A percentile compares a stretch with the other conserved stretches of the same genome.
phyloP scores from a whole-genome alignment of 2,888 invertebrate species.

The Ormia ochracea region DNA sequence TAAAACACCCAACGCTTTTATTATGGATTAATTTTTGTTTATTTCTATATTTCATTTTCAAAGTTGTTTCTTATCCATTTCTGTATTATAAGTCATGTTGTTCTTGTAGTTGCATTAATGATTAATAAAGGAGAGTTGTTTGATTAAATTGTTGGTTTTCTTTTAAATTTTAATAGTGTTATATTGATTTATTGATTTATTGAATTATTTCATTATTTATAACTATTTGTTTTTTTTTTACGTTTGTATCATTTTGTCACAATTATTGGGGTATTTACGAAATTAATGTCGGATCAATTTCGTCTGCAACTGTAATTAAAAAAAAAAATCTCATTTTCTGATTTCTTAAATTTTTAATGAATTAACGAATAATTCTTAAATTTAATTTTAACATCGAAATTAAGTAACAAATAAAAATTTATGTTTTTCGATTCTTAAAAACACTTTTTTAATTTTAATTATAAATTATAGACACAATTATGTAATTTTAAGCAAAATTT shows the following conservation, averaged over 20 bases:
- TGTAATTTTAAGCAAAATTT: constrained; percentile 16
- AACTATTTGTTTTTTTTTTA: constrained; percentile 41
- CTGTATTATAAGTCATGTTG: constrained; percentile 2
- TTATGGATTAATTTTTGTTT: constrained; percentile 73
- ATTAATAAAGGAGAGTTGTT: constrained; percentile 57
- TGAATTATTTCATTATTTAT: constrained; percentile 46
- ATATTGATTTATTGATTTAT: constrained; percentile 44
- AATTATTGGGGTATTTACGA: constrained; percentile 12
- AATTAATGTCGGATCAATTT: constrained; percentile 21
- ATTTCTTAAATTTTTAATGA: background rate
- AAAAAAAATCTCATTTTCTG: background rate
- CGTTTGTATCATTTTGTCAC: constrained; percentile 8
- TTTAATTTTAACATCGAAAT: constrained; percentile 26
- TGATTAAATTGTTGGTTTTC: constrained; percentile 52
- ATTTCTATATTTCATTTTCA: constrained; percentile 65
- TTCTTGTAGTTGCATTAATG: constrained; percentile 33
- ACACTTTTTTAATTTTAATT: constrained; percentile 11
- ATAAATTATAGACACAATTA: constrained; percentile 50
- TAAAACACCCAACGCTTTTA: constrained; percentile 23
- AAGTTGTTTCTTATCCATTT: constrained; percentile 31
- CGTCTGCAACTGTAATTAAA: constrained; percentile 14
- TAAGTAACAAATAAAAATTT: constrained; percentile 7
- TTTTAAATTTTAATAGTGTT: constrained; percentile 50
- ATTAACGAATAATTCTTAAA: constrained; percentile 16
- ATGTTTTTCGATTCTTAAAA: background rate